A percentile compares a stretch with the other conserved stretches of the same genome.
phyloP scores from a whole-genome alignment of 2,797 vertebrate genomes.

The Gambelia wislizenii region DNA sequence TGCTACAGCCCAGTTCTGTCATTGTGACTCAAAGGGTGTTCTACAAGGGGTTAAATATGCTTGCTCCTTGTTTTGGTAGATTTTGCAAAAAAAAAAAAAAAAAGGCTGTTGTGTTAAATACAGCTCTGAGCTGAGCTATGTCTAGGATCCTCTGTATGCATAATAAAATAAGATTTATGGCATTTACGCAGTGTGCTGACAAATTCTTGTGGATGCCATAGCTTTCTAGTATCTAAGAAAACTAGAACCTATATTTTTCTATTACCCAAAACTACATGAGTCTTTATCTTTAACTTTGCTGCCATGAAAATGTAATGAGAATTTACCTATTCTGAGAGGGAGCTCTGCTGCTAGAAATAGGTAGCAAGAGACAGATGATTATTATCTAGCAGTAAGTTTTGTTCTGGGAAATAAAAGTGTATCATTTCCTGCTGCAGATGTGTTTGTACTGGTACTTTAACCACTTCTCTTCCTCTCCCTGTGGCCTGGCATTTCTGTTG shows the following conservation, averaged over 20 bases:
- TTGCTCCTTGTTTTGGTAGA: neutral
- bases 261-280: neutral
- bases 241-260: neutral
- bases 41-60: neutral
- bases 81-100: too few relatives aligned
- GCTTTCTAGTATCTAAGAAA: neutral
- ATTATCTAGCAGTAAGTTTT: neutral
- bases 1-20: neutral
- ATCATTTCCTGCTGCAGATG: neutral
- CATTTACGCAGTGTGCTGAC: neutral
- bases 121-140: neutral
- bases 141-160: neutral
- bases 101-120: neutral
- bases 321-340: neutral
- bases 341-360: neutral
- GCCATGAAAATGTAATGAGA: slow-evolving; percentile 3
- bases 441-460: neutral
- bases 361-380: neutral
- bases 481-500: neutral
- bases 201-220: neutral
- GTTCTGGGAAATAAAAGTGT: slow-evolving; percentile 2
- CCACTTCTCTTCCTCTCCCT: neutral
- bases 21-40: neutral
- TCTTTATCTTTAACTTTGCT: slow-evolving; percentile 8
- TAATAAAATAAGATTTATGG: neutral